Percentiles rank a stretch among this genome's conserved stretches.
These are phyloP conservation scores for Dinothrombium tinctorium DNA, from an alignment of 1,140 invertebrate species.

Conservation along the genomic window DNA sequence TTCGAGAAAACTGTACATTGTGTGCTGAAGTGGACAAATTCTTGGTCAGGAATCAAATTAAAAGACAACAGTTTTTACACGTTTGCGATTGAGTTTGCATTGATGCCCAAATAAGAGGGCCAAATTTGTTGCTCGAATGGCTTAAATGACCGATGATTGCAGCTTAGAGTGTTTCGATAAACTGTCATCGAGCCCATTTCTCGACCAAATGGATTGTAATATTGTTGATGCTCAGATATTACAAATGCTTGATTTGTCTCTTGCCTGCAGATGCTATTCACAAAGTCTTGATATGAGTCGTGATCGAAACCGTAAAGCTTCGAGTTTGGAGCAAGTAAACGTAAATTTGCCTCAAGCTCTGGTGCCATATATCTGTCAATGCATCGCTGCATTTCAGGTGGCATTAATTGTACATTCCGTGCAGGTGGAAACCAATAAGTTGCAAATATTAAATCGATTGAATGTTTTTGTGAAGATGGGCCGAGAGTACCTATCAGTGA, in stretches of 20 bases:
- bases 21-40: too few relatives aligned
- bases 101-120: conserved; percentile 24
- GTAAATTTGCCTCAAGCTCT: conserved; percentile 16
- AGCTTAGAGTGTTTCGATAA: conserved; percentile 24
- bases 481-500: conserved; percentile 20
- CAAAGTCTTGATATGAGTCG: conserved; percentile 24
- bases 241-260: neutral
- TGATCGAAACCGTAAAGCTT: conserved; percentile 22
- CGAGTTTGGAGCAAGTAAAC: neutral
- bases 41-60: too few relatives aligned
- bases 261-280: conserved; percentile 16
- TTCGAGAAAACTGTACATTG: too few relatives aligned
- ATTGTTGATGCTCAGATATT: conserved; percentile 17
- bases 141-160: conserved; percentile 18
- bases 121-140: conserved; percentile 23
- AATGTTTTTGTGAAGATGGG: conserved; percentile 19
- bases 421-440: conserved; percentile 30
- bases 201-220: conserved; percentile 18
- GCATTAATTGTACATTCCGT: conserved; percentile 21
- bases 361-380: conserved; percentile 21
- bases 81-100: conserved; percentile 18
- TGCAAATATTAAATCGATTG: conserved; percentile 27
- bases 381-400: conserved; percentile 24
- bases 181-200: conserved; percentile 29
- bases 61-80: too few relatives aligned